Evolutionary conservation across 2,113 vertebrate genomes (phyloP).

Genomic region (Nesoenas mayeri): DNA sequence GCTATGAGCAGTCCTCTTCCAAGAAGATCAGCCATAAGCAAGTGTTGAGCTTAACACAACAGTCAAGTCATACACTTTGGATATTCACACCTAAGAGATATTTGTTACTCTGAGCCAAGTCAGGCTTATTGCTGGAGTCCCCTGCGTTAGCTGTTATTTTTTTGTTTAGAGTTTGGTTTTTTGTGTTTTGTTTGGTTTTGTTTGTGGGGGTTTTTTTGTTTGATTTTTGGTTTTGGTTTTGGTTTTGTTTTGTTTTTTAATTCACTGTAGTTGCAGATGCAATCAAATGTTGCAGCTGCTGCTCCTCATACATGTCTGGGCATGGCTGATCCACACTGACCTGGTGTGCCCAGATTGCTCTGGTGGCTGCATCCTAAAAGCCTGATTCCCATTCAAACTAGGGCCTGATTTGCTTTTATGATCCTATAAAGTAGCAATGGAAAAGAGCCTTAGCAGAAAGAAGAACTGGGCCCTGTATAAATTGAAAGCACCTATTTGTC

Average conservation of each 20-base stretch:
- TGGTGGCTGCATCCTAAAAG: fast-evolving
- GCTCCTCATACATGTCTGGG: not conserved
- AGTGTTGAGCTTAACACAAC: not conserved
- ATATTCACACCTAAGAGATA: not conserved
- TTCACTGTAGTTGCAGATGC: not conserved
- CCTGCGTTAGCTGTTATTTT: not conserved
- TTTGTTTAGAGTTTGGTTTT: not conserved
- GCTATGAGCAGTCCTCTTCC: not conserved
- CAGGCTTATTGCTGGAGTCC: not conserved
- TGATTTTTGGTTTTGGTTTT: not conserved
- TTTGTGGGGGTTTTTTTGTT: not conserved
- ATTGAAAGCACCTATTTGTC: conserved; percentile 7
- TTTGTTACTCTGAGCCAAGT: not conserved
- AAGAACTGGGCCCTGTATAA: not conserved
- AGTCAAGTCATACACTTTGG: not conserved
- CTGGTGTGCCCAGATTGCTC: not conserved
- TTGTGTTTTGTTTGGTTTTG: not conserved
- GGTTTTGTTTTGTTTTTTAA: not conserved
- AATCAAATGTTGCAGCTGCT: not conserved
- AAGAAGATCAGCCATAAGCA: not conserved
- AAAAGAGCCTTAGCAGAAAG: not conserved
- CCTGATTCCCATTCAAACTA: not conserved
- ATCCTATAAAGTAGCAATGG: not conserved
- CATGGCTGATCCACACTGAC: too few species aligned
- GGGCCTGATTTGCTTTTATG: not conserved